Percentiles rank a stretch among this genome's conserved stretches.
Conservation (phyloP, 2,113 vertebrate species). For the Pogonocichla stellata region DNA sequence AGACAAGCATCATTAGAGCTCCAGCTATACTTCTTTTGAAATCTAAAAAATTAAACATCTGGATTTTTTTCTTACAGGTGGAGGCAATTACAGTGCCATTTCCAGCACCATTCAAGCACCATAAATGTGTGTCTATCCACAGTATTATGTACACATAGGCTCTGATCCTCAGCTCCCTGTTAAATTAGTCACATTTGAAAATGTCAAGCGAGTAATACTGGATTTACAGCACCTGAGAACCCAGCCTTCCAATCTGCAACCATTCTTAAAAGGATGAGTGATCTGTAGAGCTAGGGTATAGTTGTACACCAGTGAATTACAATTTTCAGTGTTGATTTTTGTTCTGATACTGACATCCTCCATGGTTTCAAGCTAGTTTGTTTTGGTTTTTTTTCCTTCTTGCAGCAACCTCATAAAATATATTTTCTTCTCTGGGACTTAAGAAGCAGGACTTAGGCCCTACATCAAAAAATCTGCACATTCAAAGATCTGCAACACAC, state of each 20-base stretch:
- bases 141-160: not conserved
- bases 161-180: constrained; percentile 15
- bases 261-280: not conserved
- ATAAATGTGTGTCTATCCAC: not conserved
- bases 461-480: not conserved
- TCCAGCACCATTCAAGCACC: not conserved
- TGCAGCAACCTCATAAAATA: not conserved
- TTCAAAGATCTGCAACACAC: not conserved
- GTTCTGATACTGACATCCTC: not conserved
- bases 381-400: not conserved
- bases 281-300: not conserved
- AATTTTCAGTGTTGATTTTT: not conserved
- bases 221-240: not conserved
- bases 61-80: not conserved
- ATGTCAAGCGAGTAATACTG: not conserved
- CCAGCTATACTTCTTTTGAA: not conserved
- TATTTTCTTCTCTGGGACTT: not conserved
- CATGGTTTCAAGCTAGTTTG: not conserved
- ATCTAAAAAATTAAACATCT: constrained; percentile 28
- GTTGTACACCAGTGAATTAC: not conserved
- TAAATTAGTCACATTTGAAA: not conserved
- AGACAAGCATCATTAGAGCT: not conserved
- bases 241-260: not conserved
- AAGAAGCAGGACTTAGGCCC: not conserved
- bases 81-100: not conserved